Evolutionary conservation across 2,797 vertebrate species (phyloP), one percentile per base, ranked within the genome.

Genomic region (Corythornis leucogaster): DNA sequence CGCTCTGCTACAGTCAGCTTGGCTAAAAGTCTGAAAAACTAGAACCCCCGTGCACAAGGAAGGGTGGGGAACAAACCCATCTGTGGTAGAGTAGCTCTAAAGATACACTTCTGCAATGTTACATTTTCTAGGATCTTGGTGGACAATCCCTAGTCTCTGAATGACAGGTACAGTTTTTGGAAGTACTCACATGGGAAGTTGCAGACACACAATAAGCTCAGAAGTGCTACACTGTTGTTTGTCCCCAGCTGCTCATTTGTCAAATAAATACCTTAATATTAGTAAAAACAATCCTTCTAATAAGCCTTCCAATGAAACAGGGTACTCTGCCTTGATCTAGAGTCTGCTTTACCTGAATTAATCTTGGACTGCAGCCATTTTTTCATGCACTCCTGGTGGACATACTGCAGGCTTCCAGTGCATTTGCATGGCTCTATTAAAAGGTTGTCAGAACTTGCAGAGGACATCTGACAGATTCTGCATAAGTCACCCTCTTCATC

Each of bases 361-460:
- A 99, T 99, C 97, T 99, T 99, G 48, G 99, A 99, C 87, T 98
- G 98, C 40, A 99, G 97, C 99, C 99, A 99, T 93, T 99, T 99
- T 96, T 99, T 99, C 98, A 99, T 99, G 96, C 99, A 99, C 24
- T 99, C 99, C 97, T 99, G 99, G 94, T 99, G 99, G 92, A 99
- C 99, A 61, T 98, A 99, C 46, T 98, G 99, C 96, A 99, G 97
- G 91, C 99, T 99, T 89, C 99, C 99, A 5, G 98, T 98, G 66
- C 99, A 99, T 85, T 98, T 98, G 94, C 99, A 99, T 0, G 99
- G 99, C 93, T 99, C 98, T 86, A 99, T 99, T 95, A 99, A 97
- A n/a, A 98, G 98, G 96, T 99, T 99, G 85, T 98, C 98, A n/a
- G 98, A 94, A 6, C 97, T 98, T 21, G 98, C 96, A 96, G 99